Base-by-base conservation (phyloP, 2,888 invertebrate species). In the Malacosoma neustria region DNA sequence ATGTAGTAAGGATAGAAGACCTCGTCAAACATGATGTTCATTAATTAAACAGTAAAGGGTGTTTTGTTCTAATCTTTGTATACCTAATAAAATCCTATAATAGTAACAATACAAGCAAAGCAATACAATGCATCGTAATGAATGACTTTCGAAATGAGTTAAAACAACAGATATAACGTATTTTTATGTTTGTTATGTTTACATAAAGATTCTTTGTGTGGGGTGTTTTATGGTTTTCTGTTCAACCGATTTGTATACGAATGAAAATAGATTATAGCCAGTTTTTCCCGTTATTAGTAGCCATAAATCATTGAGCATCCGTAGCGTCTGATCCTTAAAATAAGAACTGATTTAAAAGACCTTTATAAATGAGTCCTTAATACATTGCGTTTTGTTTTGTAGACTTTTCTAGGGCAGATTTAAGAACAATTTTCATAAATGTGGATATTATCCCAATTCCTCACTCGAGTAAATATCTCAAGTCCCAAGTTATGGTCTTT, bases 131-230 rank as follows among this genome's bases (percentile, higher is more conserved):
- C 66, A 72, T 56, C 57, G 68, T 67, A 72, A 72, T 72, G 67
- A 73, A 82, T 73, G 74, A 70, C 73, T 77, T 68, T 74, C 68
- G 72, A 82, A 82, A 82, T 84, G 82, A 84, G 73, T 79, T 80
- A 68, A 75, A 80, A 77, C 76, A 84, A 82, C 85, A 84, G 75
- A 71, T 75, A 79, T 80, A 82, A 80, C 73, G 61, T 61, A 68
- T 77, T 22, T 76, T 81, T 73, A 81, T 65, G 81, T 76, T 69
- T 76, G 74, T 80, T 82, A 72, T 81, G 81, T 82, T 82, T 82
- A 82, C 77, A 72, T 79, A 80, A 82, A 79, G 81, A 81, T 82
- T 81, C 82, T 82, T 82, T 82, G 82, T 82, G 82, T 81, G 77
- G 68, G 76, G 77, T 71, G 79, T 84, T 85, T 85, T 81, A 85